Percentiles rank a stretch among this genome's conserved stretches.
phyloP scores from a whole-genome alignment of 1,140 invertebrate genomes.

The roundworm (Caenorhabditis elegans) region WBcel235 BX284604.4:7275001-7275500 shows the following conservation, averaged over 20 bases:
- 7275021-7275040: too few species aligned
- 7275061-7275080: too few species aligned
- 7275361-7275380: conserved; percentile 66
- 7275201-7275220: not conserved
- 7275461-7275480: too few species aligned
- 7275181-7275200: conserved; percentile 28
- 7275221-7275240: not conserved
- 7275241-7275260: not conserved
- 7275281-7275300: too few species aligned
- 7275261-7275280: too few species aligned
- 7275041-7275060: too few species aligned
- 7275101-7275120: not conserved
- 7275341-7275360: conserved; percentile 65
- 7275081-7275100: too few species aligned
- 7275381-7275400: conserved; percentile 53
- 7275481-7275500: not conserved
- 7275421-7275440: not conserved
- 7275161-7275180: conserved; percentile 1
- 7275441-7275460: not conserved
- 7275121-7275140: conserved; percentile 3
- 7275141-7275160: not conserved
- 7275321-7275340: conserved; percentile 46
- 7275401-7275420: not conserved
- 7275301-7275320: not conserved
- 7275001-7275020: too few species aligned